phyloP scores from a whole-genome alignment of 2,113 vertebrate species.

The Phocoena sinus region DNA sequence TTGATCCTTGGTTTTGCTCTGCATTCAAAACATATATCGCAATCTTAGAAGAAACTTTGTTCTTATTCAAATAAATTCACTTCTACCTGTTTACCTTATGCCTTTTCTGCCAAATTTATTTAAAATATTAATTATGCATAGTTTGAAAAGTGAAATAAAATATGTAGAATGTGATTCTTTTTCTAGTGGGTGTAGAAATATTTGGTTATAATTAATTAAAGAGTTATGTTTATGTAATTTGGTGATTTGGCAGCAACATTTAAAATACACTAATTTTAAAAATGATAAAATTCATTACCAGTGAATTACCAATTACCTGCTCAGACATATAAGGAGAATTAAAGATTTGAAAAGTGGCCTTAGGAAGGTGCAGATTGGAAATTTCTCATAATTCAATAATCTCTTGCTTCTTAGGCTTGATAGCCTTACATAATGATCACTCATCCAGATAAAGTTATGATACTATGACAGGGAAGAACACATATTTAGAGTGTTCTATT shows the following conservation, averaged over 20 bases:
- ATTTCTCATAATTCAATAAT: not conserved
- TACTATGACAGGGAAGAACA: not conserved
- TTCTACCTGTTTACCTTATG: not conserved
- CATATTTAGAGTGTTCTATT: not conserved
- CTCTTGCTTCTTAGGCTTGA: not conserved
- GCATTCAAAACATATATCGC: not conserved
- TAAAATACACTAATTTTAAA: not conserved
- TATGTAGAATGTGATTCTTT: not conserved
- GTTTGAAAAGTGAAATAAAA: not conserved
- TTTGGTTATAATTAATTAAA: not conserved
- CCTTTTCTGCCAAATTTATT: not conserved
- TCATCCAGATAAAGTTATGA: not conserved
- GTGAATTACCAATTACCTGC: not conserved
- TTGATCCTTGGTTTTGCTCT: not conserved
- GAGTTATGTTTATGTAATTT: not conserved
- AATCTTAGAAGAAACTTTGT: not conserved
- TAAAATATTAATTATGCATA: not conserved
- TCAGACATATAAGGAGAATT: not conserved
- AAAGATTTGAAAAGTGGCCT: not conserved
- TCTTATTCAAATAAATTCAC: not conserved
- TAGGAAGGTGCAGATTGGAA: not conserved
- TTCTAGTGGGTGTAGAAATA: not conserved
- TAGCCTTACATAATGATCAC: not conserved
- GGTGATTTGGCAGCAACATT: not conserved
- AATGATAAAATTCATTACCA: not conserved